Base-by-base conservation (phyloP, 2,797 vertebrate genomes). In the Pseudochirops cupreus region DNA sequence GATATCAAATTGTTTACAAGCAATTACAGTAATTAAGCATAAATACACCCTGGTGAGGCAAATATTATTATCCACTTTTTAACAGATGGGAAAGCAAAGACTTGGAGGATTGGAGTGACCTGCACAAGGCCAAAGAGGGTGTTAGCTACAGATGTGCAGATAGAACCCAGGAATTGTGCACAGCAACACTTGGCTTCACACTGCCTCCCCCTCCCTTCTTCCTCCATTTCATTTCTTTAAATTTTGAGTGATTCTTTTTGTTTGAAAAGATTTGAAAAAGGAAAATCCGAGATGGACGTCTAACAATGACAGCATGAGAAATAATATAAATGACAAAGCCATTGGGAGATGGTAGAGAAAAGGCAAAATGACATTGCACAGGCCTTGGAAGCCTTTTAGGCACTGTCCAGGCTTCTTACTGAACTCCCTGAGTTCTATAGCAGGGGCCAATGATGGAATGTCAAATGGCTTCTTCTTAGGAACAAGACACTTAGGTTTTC, bases 31-130 rank as follows among this genome's bases (percentile, higher is more conserved):
- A 98, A 98, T 99, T 98, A 98, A 98, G 50, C 96, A 97, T 98
- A 97, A 96, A 97, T 98, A 98, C 94, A 98, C 98, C 98, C 98
- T 97, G 97, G 98, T 31, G 96, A 98, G 97, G 94, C 96, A 98
- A 97, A 95, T 97, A 97, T 98, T 98, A 98, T 98, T 98, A 99
- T 98, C 97, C 97, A 98, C 98, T 97, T 96, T 98, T 98, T 98
- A 98, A 97, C 96, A 98, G 97, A 97, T 97, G 98, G 97, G 98
- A 95, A 97, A 97, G 97, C 98, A 97, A 96, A 97, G 97, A 97
- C 94, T 39, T 94, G 96, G 92, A 96, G 46, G 96, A 95, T 89
- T 94, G 95, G 67, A 98, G 96, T 98, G 98, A 98, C 98, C 98
- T 97, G 96, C 94, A 97, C 96, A 98, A 98, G 98, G 98, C 98